Base-by-base conservation (phyloP, 2,113 vertebrate genomes). In the Probosciger aterrimus region DNA sequence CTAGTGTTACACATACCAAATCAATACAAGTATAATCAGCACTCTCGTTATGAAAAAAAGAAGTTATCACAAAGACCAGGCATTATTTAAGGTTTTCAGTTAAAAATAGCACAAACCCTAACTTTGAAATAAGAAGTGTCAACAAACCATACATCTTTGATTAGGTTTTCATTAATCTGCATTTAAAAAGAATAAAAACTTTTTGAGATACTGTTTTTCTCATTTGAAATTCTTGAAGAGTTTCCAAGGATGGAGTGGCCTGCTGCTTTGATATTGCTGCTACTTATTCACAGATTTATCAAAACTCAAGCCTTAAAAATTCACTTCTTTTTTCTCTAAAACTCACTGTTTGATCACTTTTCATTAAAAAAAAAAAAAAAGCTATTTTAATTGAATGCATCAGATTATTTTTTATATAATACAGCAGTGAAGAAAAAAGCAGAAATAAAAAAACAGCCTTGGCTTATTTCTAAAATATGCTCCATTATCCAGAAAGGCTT, bases 151-250 rank as follows among this genome's bases (percentile, higher is more conserved):
- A 39, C 53, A 53, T 77, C 7, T 93, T 90, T 97, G 90, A 94
- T 88, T 93, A 90, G 30, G 64, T 78, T 92, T 97, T 68, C 50
- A 62, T 92, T 70, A 91, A 84, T 92, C 96, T 96, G 43, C 82
- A 95, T 77, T 94, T 96, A 16, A 96, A 84, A 97, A 86, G 16
- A 65, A 65, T 37, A 49, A 76, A 94, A 92, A 41, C 5, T 60
- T 93, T 59, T 59, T 79, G 63, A 92, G 52, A 90, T 79, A 57
- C 39, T 19, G 8, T 63, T 85, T 79, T 88, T 94, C 65, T 90
- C 63, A 82, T 95, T 96, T 94, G 69, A 93, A 95, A 95, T 95
- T 86, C 57, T 78, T 73, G 25, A 69, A 75, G 30, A 22, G 4
- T 16, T 93, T 92, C 63, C 74, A 80, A 84, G 1, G 16, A 39